phyloP scores from a whole-genome alignment of 2,113 vertebrate species.

The Apteryx owenii region DNA sequence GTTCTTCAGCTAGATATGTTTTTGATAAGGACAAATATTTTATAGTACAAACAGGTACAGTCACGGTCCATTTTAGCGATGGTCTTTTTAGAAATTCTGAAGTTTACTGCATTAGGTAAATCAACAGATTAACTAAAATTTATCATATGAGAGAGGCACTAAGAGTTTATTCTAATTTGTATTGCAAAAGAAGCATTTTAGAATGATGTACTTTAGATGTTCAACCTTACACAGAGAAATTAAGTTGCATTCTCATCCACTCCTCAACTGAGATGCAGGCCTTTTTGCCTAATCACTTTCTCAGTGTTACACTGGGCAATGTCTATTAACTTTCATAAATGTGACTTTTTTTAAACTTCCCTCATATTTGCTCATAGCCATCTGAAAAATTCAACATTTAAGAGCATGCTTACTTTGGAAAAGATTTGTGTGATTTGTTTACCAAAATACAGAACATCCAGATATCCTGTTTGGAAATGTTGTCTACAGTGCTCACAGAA shows the following conservation, averaged over 20 bases:
- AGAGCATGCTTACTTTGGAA: background rate
- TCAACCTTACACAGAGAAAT: background rate
- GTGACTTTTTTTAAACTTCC: background rate
- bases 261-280: rapidly evolving
- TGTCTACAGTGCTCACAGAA: background rate
- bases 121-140: background rate
- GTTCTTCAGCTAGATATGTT: background rate
- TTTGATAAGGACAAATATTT: background rate
- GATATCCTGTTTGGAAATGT: background rate
- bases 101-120: background rate
- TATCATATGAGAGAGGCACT: background rate
- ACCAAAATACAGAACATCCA: background rate
- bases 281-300: background rate
- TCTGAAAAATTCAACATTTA: background rate
- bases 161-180: background rate
- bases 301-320: background rate
- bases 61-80: background rate
- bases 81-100: background rate
- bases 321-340: background rate
- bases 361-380: no score
- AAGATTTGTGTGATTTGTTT: background rate
- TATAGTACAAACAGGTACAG: background rate
- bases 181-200: background rate
- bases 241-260: background rate
- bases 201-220: background rate